Percentiles rank a stretch among this genome's conserved stretches.
These are phyloP conservation scores for Drosophila rhopaloa DNA, from an alignment of 1,140 invertebrate genomes.

Conservation along the genomic window DNA sequence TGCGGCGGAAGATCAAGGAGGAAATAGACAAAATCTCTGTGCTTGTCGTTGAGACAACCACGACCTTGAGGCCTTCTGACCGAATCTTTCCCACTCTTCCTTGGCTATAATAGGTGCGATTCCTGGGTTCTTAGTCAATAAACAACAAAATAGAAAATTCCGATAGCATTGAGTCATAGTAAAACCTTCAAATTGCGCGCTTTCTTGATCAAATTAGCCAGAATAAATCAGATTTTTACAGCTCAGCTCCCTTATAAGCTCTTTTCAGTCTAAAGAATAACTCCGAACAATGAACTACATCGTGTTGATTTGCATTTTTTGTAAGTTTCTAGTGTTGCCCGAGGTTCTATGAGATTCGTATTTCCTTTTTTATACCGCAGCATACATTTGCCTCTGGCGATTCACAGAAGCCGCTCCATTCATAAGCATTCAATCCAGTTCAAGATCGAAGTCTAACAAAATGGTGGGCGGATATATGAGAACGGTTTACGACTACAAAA, in stretches of 20 bases:
- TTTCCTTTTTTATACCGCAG: not conserved
- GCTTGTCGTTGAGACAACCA: not conserved
- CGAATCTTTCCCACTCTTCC: not conserved
- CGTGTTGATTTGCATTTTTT: not conserved
- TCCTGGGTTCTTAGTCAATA: not conserved
- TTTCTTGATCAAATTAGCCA: not conserved
- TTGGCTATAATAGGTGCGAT: not conserved
- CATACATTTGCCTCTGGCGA: not conserved
- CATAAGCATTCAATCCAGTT: slow-evolving; percentile 2
- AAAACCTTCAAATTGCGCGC: not conserved
- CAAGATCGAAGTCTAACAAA: not conserved
- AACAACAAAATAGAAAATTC: not conserved
- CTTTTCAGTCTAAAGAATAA: not conserved
- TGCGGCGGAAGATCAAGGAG: not conserved
- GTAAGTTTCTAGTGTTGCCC: slow-evolving; percentile 3
- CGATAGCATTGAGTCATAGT: not conserved
- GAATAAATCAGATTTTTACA: not conserved
- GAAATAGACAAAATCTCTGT: not conserved
- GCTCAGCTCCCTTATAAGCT: not conserved
- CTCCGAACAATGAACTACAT: slow-evolving; percentile 9
- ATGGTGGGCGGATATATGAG: not conserved
- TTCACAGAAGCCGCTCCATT: not conserved
- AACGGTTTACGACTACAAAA: slow-evolving; percentile 3
- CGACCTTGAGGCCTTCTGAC: not conserved
- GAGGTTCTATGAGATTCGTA: too few relatives aligned